Percentiles rank a stretch among this genome's conserved stretches.
These are phyloP conservation scores for Eulemur macaco DNA, from an alignment of 2,113 vertebrate species.

Conservation along the genomic window DNA sequence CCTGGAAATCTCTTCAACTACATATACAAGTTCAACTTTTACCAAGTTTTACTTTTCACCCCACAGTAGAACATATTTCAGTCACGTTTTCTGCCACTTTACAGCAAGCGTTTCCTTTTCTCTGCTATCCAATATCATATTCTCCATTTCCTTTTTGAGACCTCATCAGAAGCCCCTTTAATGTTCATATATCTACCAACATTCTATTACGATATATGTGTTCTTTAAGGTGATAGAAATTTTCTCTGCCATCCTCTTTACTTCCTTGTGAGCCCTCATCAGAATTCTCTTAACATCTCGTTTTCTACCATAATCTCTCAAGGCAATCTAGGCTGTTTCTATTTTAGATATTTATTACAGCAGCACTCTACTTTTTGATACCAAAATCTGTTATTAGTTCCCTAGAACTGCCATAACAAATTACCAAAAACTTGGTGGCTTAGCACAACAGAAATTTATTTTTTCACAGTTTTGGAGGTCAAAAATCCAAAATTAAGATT, in stretches of 20 bases:
- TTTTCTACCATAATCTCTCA: not conserved
- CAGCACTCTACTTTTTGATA: not conserved
- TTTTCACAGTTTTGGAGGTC: not conserved
- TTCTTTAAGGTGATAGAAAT: not conserved
- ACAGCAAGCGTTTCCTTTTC: not conserved
- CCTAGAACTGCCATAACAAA: not conserved
- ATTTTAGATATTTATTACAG: not conserved
- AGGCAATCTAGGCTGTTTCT: not conserved
- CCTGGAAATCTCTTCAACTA: not conserved
- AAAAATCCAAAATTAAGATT: not conserved
- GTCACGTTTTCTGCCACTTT: not conserved
- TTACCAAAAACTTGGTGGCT: not conserved
- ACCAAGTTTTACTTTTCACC: not conserved
- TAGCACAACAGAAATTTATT: not conserved
- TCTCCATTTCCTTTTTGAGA: not conserved
- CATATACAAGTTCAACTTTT: not conserved
- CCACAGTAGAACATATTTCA: not conserved
- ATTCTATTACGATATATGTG: not conserved
- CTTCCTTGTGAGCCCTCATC: not conserved
- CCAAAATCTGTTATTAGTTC: not conserved
- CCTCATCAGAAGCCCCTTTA: not conserved
- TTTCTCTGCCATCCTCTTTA: not conserved
- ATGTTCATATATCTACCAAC: not conserved
- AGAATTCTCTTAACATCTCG: not conserved
- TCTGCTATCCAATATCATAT: not conserved